Conservation (phyloP, 2,113 vertebrate species). For the Trinectes maculatus region DNA sequence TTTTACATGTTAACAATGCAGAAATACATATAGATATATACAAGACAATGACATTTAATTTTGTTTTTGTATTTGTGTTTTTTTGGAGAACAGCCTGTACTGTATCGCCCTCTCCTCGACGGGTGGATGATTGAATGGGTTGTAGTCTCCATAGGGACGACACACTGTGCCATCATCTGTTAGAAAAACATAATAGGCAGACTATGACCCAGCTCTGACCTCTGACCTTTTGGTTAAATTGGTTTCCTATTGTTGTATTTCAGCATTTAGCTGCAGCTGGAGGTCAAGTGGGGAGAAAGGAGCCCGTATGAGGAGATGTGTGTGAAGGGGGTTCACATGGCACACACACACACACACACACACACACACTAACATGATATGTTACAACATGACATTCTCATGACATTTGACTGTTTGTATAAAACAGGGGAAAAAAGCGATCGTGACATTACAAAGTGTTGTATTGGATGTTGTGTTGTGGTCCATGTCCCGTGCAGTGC, state of each 20-base stretch:
- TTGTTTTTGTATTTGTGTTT: too few species aligned
- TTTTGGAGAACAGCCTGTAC: too few species aligned
- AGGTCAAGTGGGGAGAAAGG: background rate
- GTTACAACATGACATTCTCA: constrained; percentile 23
- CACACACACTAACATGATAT: constrained; percentile 20
- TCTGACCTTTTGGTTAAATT: too few species aligned
- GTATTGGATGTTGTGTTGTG: too few species aligned
- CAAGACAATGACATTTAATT: too few species aligned
- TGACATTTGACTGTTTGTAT: background rate
- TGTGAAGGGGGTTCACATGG: background rate
- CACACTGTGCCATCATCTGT: constrained; percentile 70
- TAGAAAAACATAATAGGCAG: constrained; percentile 68
- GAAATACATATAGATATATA: too few species aligned
- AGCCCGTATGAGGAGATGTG: background rate
- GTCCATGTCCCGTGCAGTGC: too few species aligned
- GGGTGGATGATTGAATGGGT: constrained; percentile 7
- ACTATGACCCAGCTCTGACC: too few species aligned
- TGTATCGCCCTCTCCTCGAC: background rate
- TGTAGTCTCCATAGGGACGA: constrained; percentile 20
- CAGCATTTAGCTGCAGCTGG: too few species aligned
- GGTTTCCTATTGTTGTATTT: background rate
- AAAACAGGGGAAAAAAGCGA: too few species aligned
- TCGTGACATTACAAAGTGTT: too few species aligned
- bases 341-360: background rate
- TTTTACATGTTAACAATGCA: too few species aligned